Evolutionary conservation across 2,113 vertebrate genomes (phyloP), one percentile per base, ranked within the genome.

Genomic region (Varanus salvator): DNA sequence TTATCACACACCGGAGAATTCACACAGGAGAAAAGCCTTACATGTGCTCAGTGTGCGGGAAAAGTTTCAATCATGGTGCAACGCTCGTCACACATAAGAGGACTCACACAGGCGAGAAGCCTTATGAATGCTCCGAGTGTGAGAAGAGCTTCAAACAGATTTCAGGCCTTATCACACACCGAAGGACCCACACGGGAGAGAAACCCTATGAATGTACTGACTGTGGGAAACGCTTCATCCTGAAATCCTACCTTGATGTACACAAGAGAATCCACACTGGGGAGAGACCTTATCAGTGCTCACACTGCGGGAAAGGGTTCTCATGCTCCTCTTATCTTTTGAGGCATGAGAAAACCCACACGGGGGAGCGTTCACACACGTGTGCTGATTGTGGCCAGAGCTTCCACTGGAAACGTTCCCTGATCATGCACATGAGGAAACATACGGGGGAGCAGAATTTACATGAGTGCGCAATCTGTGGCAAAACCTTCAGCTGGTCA

Each of bases 41-140:
- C 1, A 94, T 95, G 54, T 96, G 95, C 66, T 93, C 93, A 0
- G 91, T 96, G 6, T 96, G 94, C n/a, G 96, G 95, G 38, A 96
- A 96, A 6, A 95, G 94, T 0, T 96, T 96, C 12, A 96, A 95
- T 29, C 90, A 95, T 3, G 96, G 96, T 64, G 95, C 95, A 3
- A 94, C 94, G 71, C 96, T 96, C 11, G 95, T 95, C 1, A 95
- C 94, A 3, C 95, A 96, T 74, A 95, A 96, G 92, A 88, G 96
- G 68, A 96, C 95, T 80, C 95, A 96, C 75, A 96, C 96, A 0
- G 95, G 96, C 34, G 94, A 96, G 78, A 96, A 96, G 87, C 96
- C 95, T 23, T 96, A 95, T 1, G 92, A 95, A 23, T 96, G 96
- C 52, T 87, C 64, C 0, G 94, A 95, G 4, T 96, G 96, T 11